Evolutionary conservation across 2,797 vertebrate species (phyloP), one percentile per base, ranked within the genome.

Genomic region (Melanotaenia boesemani): DNA sequence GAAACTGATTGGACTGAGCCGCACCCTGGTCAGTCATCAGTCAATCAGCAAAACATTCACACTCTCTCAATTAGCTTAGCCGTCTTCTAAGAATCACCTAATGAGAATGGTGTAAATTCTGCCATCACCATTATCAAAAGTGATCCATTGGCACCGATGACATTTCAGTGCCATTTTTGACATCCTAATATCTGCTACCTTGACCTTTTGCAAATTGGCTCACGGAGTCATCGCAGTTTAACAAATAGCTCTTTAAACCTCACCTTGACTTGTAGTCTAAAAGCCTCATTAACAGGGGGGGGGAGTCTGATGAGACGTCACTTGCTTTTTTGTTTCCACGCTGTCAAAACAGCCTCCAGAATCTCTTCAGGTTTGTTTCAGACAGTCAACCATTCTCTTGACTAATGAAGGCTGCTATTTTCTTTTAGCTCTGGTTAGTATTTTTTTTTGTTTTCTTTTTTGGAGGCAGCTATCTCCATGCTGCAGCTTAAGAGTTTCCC

Each of bases 161-260:
- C 94, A 95, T 95, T 95, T 95, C 50, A 64, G 74, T 90, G 91
- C 90, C 89, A 89, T 91, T 92, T 93, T 91, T 94, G 92, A 94
- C 92, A 91, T 89, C 86, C 91, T 82, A 90, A 91, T 88, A 93
- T 93, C 93, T 81, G 74, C 93, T 83, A 93, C 90, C 92, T 94
- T 92, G 95, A 95, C 95, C 95, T 95, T 95, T 95, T 56, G 58
- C 94, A 95, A 95, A 95, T 95, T 94, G 94, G 94, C 88, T 83
- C 57, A 87, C 89, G 82, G 90, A 94, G 92, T 93, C 91, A 91
- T 93, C 90, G 93, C 91, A 78, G 89, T 80, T 85, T 50, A 88
- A 93, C 93, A 93, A 94, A 93, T 89, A 16, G 82, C 88, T 80
- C 75, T 87, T 87, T 91, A 90, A 87, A 89, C 82, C 92, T 93